phyloP scores from a whole-genome alignment of 92 coral and sea anemone species.

The Ricordea florida region DNA sequence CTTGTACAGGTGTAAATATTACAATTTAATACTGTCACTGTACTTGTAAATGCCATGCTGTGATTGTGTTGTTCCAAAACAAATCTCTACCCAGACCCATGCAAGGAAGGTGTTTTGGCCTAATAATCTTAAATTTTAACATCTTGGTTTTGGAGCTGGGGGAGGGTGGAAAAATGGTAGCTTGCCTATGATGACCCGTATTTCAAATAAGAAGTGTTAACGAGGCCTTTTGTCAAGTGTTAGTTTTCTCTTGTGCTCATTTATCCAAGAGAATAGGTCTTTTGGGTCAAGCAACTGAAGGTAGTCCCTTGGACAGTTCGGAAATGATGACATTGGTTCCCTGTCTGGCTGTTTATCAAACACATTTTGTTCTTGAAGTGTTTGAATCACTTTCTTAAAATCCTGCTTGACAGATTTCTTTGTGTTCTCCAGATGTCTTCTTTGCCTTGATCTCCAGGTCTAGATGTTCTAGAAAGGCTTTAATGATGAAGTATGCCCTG shows the following conservation, averaged over 20 bases:
- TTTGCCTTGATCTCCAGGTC: slow-evolving; percentile 9
- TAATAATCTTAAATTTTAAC: too few species aligned
- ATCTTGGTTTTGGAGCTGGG: too few species aligned
- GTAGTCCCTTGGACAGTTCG: slow-evolving; percentile 49
- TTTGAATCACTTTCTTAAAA: slow-evolving; percentile 1
- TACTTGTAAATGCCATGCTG: too few species aligned
- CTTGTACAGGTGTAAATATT: too few species aligned
- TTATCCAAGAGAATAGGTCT: slow-evolving; percentile 34
- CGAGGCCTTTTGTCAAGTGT: neutral
- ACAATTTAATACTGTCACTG: too few species aligned
- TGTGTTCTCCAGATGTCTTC: slow-evolving; percentile 17
- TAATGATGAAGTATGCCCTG: slow-evolving; percentile 21
- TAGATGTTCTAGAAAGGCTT: neutral
- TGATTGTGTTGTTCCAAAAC: too few species aligned
- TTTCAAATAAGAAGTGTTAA: too few species aligned
- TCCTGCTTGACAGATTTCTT: slow-evolving; percentile 32
- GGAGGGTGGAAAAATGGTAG: too few species aligned
- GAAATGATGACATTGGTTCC: slow-evolving; percentile 14
- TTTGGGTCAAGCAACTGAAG: slow-evolving; percentile 42
- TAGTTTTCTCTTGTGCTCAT: slow-evolving; percentile 14
- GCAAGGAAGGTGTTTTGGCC: too few species aligned
- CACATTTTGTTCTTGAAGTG: slow-evolving; percentile 2
- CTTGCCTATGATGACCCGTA: too few species aligned
- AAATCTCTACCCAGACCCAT: too few species aligned
- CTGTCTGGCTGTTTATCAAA: slow-evolving; percentile 1